phyloP scores from a whole-genome alignment of 2,888 invertebrate species.

The Hemithea aestivaria region DNA sequence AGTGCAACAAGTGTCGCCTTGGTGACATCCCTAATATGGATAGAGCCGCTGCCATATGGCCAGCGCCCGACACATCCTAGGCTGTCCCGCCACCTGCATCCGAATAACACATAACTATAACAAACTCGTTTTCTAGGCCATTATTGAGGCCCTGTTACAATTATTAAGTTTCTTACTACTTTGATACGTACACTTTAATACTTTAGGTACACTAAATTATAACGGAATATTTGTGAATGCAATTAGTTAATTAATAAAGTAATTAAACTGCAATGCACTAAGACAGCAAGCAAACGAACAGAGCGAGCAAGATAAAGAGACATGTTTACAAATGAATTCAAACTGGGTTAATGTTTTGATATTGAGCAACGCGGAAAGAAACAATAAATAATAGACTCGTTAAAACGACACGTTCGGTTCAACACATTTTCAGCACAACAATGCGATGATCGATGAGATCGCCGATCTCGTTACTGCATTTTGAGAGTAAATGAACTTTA shows the following conservation, averaged over 20 bases:
- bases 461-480: constrained; percentile 8
- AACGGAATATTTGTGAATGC: neutral
- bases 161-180: constrained; percentile 1
- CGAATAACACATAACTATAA: constrained; percentile 37
- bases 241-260: neutral
- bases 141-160: neutral
- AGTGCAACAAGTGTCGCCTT: constrained; percentile 78
- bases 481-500: constrained; percentile 14
- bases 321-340: constrained; percentile 41
- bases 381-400: constrained; percentile 19
- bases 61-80: constrained; percentile 65
- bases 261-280: constrained; percentile 6
- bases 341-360: constrained; percentile 39
- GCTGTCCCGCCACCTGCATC: constrained; percentile 49
- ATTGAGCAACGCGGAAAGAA: constrained; percentile 34
- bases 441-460: constrained; percentile 16
- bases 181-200: constrained; percentile 1
- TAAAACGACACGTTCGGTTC: constrained; percentile 37
- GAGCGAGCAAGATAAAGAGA: constrained; percentile 32
- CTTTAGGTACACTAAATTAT: too few relatives aligned
- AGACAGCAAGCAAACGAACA: constrained; percentile 6
- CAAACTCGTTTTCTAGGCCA: constrained; percentile 42
- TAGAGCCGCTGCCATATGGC: constrained; percentile 72
- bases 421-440: constrained; percentile 49
- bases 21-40: constrained; percentile 72